Base-by-base conservation (phyloP, 30 jellyfish, hydroid and myxozoan genomes). In the Pseudorhiza aurosa region DNA sequence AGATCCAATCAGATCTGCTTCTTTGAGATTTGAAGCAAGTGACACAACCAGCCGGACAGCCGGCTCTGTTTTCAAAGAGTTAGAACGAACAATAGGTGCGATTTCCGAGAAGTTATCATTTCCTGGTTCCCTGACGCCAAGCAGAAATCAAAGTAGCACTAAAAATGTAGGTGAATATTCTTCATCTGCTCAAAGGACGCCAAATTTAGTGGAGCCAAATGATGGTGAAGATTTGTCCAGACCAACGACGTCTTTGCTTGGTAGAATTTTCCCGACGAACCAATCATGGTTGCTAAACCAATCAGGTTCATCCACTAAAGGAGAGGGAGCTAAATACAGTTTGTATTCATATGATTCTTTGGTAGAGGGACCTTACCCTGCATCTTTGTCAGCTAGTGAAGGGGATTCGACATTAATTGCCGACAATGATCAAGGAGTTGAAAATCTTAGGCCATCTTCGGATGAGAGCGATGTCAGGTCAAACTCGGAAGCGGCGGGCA, bases 81-180 rank as follows among this genome's bases (percentile, higher is more conserved):
- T 80, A n/a, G 91, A 80, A 62, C 65, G 43, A 15, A 80, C 77
- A 11, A 49, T 80, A 35, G 27, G 53, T 29, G 72, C 70, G 6
- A 80, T 80, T 42, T 80, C 91, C 12, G 91, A 80, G 43, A 80
- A 80, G 31, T 58, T 80, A 43, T 65, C 91, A 24, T 80, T 80
- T 36, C 91, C 91, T 15, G 75, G 78, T 28, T 53, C 67, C 5
- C 67, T 8, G 24, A 19, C 67, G 12, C 36, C 67, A 17, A 15
- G 5, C n/a, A 26, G 11, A 53, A 53, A 7, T 53, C 67, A 21
- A 18, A 15, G 14, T 22, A 46, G 27, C 2, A 4, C 19, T 8
- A 6, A 27, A 27, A 46, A 24, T 14, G 24, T 36, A 18, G 67
- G 24, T 21, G 67, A 12, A 18, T 1, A 1, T 53, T 53, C 35